A percentile compares a stretch with the other conserved stretches of the same genome.
phyloP scores from a whole-genome alignment of 1,140 invertebrate genomes.

The Hycleus phaleratus region DNA sequence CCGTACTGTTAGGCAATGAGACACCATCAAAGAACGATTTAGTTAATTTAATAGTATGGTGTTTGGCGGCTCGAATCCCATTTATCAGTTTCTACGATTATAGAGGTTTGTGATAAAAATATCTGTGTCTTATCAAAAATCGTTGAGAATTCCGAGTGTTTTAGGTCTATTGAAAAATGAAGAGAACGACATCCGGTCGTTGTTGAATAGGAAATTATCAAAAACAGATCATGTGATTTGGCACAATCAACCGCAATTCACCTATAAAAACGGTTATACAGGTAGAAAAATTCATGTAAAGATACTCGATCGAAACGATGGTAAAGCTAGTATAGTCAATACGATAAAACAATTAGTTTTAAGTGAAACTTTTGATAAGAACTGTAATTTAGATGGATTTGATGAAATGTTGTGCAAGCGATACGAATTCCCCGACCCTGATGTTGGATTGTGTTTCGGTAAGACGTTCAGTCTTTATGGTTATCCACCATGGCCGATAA shows the following conservation, averaged over 20 bases:
- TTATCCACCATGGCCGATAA: conserved; percentile 63
- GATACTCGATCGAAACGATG: conserved; percentile 45
- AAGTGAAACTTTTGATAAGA: conserved; percentile 32
- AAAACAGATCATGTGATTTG: conserved; percentile 50
- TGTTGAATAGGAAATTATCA: conserved; percentile 45
- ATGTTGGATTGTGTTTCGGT: conserved; percentile 56
- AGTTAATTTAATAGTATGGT: conserved; percentile 56
- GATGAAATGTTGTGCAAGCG: conserved; percentile 43
- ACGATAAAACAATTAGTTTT: conserved; percentile 38
- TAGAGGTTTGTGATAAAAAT: conserved; percentile 42
- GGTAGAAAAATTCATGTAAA: conserved; percentile 43
- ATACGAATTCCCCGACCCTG: conserved; percentile 56
- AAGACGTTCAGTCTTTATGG: conserved; percentile 50
- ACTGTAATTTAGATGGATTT: conserved; percentile 44
- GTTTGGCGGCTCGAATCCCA: conserved; percentile 52
- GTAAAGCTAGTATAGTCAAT: conserved; percentile 47
- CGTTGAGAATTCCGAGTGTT: conserved; percentile 10
- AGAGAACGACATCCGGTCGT: conserved; percentile 44
- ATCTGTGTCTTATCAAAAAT: background rate
- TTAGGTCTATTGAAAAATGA: conserved; percentile 52
- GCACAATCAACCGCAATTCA: conserved; percentile 44
- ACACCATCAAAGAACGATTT: conserved; percentile 45
- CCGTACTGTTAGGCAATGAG: conserved; percentile 45
- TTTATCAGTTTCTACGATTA: conserved; percentile 63
- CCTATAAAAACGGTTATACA: conserved; percentile 49